These are phyloP conservation scores for Typhlichthys subterraneus DNA, from an alignment of 2,797 vertebrate genomes.

Conservation along the genomic window DNA sequence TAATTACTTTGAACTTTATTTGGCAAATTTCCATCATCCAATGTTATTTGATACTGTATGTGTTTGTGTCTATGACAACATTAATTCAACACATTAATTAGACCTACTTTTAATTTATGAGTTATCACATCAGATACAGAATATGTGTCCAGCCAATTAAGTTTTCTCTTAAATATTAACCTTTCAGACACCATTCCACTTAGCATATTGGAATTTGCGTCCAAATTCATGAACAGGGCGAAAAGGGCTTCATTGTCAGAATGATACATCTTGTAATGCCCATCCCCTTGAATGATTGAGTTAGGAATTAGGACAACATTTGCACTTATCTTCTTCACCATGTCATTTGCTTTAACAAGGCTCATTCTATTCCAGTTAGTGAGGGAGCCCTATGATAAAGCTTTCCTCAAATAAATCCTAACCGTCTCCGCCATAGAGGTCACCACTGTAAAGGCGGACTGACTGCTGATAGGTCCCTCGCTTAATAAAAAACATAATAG, in stretches of 20 bases:
- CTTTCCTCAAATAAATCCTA: slow-evolving; percentile 64
- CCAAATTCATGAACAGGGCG: slow-evolving; percentile 67
- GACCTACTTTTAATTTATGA: slow-evolving; percentile 85
- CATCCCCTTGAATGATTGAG: slow-evolving; percentile 68
- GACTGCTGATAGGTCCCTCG: slow-evolving; percentile 46
- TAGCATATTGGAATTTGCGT: slow-evolving; percentile 77
- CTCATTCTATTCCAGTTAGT: slow-evolving; percentile 72
- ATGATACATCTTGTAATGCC: slow-evolving; percentile 76
- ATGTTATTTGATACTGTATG: slow-evolving; percentile 4
- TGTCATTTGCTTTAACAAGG: slow-evolving; percentile 68
- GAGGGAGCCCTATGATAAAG: slow-evolving; percentile 68
- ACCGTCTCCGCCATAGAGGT: slow-evolving; percentile 56
- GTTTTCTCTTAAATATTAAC: slow-evolving; percentile 85
- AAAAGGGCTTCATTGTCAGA: slow-evolving; percentile 65
- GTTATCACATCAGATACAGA: slow-evolving; percentile 85
- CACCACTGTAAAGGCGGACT: slow-evolving; percentile 36
- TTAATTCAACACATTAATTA: slow-evolving; percentile 94
- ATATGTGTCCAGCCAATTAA: slow-evolving; percentile 74
- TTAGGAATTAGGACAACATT: slow-evolving; percentile 67
- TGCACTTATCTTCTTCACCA: slow-evolving; percentile 65
- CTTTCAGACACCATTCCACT: slow-evolving; percentile 71
- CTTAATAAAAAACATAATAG: slow-evolving; percentile 47
- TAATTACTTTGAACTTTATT: neutral
- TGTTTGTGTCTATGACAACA: slow-evolving; percentile 65
- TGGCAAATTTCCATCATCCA: neutral